Evolutionary conservation across 2,113 vertebrate genomes (phyloP), one percentile per base, ranked within the genome.

Genomic region (Microcebus murinus): DNA sequence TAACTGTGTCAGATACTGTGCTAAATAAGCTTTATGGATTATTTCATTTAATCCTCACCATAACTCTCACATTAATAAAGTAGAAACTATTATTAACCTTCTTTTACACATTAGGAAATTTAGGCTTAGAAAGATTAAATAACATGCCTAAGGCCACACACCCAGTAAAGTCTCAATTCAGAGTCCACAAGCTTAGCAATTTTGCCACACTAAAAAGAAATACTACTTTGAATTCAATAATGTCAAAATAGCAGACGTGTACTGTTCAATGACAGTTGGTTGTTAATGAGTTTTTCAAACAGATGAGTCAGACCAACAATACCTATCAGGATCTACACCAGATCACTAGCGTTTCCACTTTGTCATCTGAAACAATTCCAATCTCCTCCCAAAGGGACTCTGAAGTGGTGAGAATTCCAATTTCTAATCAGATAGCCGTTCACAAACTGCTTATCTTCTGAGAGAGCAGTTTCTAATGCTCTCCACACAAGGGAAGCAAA

Each of bases 21-120:
- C 57, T 61, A 90, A 79, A 92, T 63, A 67, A 71, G 59, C 76
- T 87, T 57, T 85, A 63, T 2, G 68, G 21, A 79, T 92, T 57
- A 87, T 89, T 96, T 94, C 27, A 88, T 42, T 89, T 87, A 86
- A 83, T 70, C 63, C 13, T 95, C 85, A 93, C 12, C 39, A 71
- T 42, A 42, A 91, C 36, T 27, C 39, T 93, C 13, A 12, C 29
- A 90, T 70, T 86, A 63, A 45, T 68, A 86, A 82, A 65, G 81
- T 0, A 67, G 70, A 20, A 71, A 85, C 71, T 95, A 67, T 86
- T 73, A 50, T 39, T 79, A 89, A 90, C 50, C 48, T 68, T 70
- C 57, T 61, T 83, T 90, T 50, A 77, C 29, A 74, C 73, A 89
- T 76, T 67, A 95, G 87, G 29, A 94, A 86, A 86, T 59, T 29